These are phyloP conservation scores for Ambastaia sidthimunki DNA, from an alignment of 2,797 vertebrate genomes.

Conservation along the genomic window DNA sequence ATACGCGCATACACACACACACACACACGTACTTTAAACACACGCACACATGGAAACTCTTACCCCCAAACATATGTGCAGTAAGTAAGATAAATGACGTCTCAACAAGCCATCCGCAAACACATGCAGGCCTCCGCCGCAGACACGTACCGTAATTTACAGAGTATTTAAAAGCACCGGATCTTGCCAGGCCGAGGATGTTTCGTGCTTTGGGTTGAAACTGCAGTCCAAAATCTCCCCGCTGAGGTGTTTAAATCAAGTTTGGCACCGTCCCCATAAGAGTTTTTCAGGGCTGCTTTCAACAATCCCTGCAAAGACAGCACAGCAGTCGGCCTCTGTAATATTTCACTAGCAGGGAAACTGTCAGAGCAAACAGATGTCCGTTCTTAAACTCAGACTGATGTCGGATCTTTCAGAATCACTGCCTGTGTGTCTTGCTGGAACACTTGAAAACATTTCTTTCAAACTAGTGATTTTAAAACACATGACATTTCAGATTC, in stretches of 20 bases:
- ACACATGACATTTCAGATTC: background rate
- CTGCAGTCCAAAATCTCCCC: slow-evolving; percentile 36
- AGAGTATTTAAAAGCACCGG: slow-evolving; percentile 38
- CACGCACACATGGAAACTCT: slow-evolving; percentile 66
- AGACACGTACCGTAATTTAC: slow-evolving; percentile 21
- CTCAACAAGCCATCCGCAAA: slow-evolving; percentile 59
- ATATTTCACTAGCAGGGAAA: slow-evolving; percentile 19
- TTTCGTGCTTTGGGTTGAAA: slow-evolving; percentile 55
- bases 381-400: slow-evolving; percentile 7
- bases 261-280: slow-evolving; percentile 67
- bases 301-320: slow-evolving; percentile 2
- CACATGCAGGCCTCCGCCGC: slow-evolving; percentile 1
- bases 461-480: background rate
- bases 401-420: slow-evolving; percentile 3
- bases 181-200: background rate
- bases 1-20: background rate
- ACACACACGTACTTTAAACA: background rate
- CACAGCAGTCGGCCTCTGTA: slow-evolving; percentile 16
- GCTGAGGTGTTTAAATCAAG: slow-evolving; percentile 48
- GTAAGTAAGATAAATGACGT: slow-evolving; percentile 74
- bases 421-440: background rate
- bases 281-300: slow-evolving; percentile 55
- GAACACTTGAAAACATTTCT: background rate
- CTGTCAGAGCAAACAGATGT: slow-evolving; percentile 24
- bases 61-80: slow-evolving; percentile 75